These are phyloP conservation scores for Emydocephalus ijimae DNA, from an alignment of 2,113 vertebrate genomes.

Conservation along the genomic window DNA sequence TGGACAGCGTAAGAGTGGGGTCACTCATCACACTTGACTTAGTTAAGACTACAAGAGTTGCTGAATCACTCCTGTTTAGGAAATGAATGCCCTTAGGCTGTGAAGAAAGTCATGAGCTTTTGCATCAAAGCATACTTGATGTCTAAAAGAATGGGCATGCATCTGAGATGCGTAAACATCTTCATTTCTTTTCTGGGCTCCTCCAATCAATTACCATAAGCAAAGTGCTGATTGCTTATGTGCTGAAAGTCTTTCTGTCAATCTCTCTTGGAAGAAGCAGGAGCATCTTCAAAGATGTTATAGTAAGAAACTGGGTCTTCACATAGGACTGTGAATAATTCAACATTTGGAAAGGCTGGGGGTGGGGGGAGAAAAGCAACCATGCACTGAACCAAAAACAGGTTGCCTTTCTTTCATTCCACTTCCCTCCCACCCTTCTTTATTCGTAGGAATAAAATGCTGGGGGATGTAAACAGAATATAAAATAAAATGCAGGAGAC, in stretches of 20 bases:
- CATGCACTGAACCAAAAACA: neutral
- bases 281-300: neutral
- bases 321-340: neutral
- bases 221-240: neutral
- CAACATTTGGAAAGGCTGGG: neutral
- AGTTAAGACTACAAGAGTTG: neutral
- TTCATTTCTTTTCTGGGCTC: neutral
- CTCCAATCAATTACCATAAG: neutral
- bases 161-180: neutral
- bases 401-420: neutral
- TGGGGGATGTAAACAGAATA: neutral
- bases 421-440: neutral
- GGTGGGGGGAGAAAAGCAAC: neutral
- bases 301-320: neutral
- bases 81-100: neutral
- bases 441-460: neutral
- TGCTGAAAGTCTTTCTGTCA: neutral
- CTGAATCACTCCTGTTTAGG: neutral
- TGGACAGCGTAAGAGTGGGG: no score
- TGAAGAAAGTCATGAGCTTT: neutral
- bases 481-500: neutral
- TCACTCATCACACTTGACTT: neutral
- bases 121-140: neutral
- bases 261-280: neutral
- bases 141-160: neutral